A percentile compares a stretch with the other conserved stretches of the same genome.
phyloP scores from a whole-genome alignment of 2,797 vertebrate genomes.

The Adelosebastes latens region DNA sequence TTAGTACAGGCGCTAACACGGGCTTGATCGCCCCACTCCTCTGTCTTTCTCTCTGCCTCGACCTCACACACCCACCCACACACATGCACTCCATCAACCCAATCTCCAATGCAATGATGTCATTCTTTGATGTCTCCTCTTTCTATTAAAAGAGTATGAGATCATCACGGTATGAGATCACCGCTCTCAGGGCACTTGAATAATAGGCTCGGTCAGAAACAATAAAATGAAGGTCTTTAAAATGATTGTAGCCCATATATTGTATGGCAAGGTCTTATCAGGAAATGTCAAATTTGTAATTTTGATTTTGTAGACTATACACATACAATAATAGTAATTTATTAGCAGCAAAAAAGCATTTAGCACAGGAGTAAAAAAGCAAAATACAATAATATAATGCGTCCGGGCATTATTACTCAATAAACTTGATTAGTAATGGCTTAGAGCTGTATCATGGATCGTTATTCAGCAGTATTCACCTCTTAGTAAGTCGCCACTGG shows the following conservation, averaged over 20 bases:
- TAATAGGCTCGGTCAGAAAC: constrained; percentile 4
- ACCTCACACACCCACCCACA: background rate
- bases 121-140: constrained; percentile 58
- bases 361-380: background rate
- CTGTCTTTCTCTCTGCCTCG: background rate
- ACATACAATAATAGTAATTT: background rate
- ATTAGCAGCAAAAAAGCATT: background rate
- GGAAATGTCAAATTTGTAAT: background rate
- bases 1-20: background rate
- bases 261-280: background rate
- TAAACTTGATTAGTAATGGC: background rate
- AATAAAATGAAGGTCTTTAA: background rate
- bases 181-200: constrained; percentile 10
- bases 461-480: constrained; percentile 27
- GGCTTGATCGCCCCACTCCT: background rate
- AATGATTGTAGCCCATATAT: background rate
- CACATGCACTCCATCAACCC: constrained; percentile 34
- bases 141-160: constrained; percentile 70
- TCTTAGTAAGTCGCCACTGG: background rate
- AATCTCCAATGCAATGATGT: constrained; percentile 71
- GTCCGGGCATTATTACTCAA: background rate
- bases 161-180: constrained; percentile 72
- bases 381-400: background rate
- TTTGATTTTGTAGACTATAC: background rate
- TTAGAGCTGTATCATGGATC: constrained; percentile 13